These are phyloP conservation scores for Fulica atra DNA, from an alignment of 2,113 vertebrate species.

Conservation along the genomic window DNA sequence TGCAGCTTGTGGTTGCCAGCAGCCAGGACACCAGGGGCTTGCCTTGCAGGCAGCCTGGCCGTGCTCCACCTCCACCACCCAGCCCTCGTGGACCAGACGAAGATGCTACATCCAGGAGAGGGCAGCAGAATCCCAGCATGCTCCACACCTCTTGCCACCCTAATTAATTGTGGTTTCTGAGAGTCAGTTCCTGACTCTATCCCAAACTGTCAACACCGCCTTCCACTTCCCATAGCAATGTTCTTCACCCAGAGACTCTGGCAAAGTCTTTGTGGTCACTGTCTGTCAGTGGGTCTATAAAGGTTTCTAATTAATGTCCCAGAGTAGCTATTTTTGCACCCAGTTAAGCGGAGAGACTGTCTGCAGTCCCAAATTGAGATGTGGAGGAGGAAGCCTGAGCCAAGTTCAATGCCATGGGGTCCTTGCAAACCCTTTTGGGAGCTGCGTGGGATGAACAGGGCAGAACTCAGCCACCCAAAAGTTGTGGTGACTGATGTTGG, in stretches of 20 bases:
- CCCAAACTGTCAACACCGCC: neutral
- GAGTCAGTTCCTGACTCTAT: neutral
- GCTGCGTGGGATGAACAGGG: neutral
- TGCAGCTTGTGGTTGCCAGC: neutral
- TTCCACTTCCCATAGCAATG: neutral
- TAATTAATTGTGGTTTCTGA: neutral
- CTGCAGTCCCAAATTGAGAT: neutral
- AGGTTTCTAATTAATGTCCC: neutral
- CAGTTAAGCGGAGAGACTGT: too few species aligned
- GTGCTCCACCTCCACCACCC: accelerated
- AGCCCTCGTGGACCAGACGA: neutral
- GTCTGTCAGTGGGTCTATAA: neutral
- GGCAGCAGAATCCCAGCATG: neutral
- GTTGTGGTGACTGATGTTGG: accelerated
- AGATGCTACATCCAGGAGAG: conserved; percentile 5
- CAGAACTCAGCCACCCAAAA: neutral
- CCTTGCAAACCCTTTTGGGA: neutral
- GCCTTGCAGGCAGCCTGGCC: neutral
- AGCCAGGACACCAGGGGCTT: neutral
- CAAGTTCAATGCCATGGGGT: accelerated
- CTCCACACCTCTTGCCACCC: neutral
- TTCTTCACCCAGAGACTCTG: neutral
- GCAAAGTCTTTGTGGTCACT: neutral
- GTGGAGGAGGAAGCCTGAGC: neutral
- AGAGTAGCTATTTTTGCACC: neutral